Conservation (phyloP, 2,113 vertebrate genomes). For the Nycticebus coucang region DNA sequence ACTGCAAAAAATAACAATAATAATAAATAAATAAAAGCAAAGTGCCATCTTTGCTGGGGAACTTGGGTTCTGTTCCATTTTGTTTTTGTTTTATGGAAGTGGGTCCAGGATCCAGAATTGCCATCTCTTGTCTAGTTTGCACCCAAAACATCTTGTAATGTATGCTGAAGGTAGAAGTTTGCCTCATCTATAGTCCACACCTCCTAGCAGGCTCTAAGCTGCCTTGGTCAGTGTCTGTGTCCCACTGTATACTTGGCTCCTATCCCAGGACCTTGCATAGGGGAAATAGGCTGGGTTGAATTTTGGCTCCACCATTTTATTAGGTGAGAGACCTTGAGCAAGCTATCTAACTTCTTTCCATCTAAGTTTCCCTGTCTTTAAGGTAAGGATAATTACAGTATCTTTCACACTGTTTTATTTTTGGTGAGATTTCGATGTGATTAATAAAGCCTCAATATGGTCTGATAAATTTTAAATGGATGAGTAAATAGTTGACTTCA, state of each 20-base stretch:
- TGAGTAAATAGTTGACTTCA: background rate
- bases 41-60: background rate
- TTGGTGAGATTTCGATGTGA: background rate
- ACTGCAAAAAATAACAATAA: no score
- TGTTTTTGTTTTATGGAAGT: background rate
- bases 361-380: background rate
- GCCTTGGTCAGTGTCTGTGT: background rate
- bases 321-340: background rate
- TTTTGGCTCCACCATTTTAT: background rate
- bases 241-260: background rate
- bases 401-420: background rate
- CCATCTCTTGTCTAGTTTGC: background rate
- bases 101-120: background rate
- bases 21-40: no score
- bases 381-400: background rate
- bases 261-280: background rate
- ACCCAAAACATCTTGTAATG: background rate
- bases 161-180: background rate
- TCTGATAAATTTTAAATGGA: background rate
- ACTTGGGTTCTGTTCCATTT: background rate
- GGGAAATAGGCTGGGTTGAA: background rate
- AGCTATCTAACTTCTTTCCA: background rate
- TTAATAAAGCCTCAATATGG: background rate
- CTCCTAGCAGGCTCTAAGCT: background rate
- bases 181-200: background rate